Base-by-base conservation (phyloP, 2,888 invertebrate genomes). In the Cephus nigrinus region DNA sequence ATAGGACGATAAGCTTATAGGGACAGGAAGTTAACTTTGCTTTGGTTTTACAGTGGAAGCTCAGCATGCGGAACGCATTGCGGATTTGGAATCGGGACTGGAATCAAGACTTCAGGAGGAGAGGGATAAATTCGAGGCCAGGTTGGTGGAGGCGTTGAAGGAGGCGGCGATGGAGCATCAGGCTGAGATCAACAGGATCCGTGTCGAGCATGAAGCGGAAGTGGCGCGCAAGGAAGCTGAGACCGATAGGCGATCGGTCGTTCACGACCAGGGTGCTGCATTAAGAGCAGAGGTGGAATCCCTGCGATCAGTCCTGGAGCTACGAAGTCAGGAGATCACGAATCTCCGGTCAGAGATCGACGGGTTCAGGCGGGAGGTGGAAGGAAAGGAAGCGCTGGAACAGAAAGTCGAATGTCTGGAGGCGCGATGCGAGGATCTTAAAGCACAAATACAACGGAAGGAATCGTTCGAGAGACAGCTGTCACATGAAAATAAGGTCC, bases 381-480 rank as follows among this genome's bases (percentile, higher is more conserved):
- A 97, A 86, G 94, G 95, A 78, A 93, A 98, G 82, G 94, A 94
- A 32, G 93, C 93, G 1, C 93, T 96, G 0, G 94, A 95, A 89
- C 95, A 96, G 68, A 96, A 95, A 82, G 94, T 96, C n/a, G 94
- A 95, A 33, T 93, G 95, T 0, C 93, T 98, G 55, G 94, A 96
- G 75, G 96, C 98, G 80, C 95, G 96, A 80, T 96, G 97, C 76
- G 98, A 98, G 90, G 98, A 98, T 92, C 92, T 98, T 77, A 94
- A 95, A 90, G 95, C 94, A 86, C 97, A 94, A 92, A 93, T 95
- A 88, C 95, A 94, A 87, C 94, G 92, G 83, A 96, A 95, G 91
- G 93, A 93, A 34, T 94, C 95, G 82, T 93, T 94, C 82, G 97
- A 98, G 92, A 95, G 96, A 85, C 94, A 94, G 86, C 92, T 96